Evolutionary conservation across 2,888 invertebrate species (phyloP), one percentile per base, ranked within the genome.

Genomic region (Diarsia brunnea): DNA sequence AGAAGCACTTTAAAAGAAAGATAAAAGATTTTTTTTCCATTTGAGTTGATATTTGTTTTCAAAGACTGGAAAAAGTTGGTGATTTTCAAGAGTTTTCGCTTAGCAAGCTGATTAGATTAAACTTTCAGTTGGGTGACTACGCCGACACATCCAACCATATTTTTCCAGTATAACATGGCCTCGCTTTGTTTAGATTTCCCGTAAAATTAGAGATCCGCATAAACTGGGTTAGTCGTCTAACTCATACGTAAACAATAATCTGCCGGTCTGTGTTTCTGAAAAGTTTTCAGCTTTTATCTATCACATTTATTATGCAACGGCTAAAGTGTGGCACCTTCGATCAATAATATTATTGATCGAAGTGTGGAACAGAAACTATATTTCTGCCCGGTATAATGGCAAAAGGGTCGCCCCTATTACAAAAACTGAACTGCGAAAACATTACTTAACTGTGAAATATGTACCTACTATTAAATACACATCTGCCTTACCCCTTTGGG

Each of bases 11-110:
- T 38, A 0, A 5, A 63, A 82, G 21, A 58, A 70, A 65, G 43
- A 43, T 51, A 4, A 78, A 82, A 66, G 49, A 31, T 64, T 16
- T 55, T 67, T 24, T 78, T 83, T 68, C 55, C 27, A 82, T 68
- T 51, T 27, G 16, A 76, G 38, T 68, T 47, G 38, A 68, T 68
- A 68, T 76, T 77, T 68, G 51, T 78, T 78, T 78, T 24, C 14
- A 8, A 65, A 63, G 55, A 82, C 65, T 60, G 51, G 45, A 31
- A 75, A 67, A 61, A 43, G 43, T 69, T 68, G n/a, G 19, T 49
- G 8, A n/a, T 27, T 53, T 1, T 73, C 14, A n/a, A 58, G 51
- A 47, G 55, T 21, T 81, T 60, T 58, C 4, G 19, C 38, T 55
- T 43, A 16, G 49, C 7, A 45, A 51, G 43, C 65, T 60, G 14